These are phyloP conservation scores for Drosophila azteca DNA, from an alignment of 1,140 invertebrate genomes.

Conservation along the genomic window DNA sequence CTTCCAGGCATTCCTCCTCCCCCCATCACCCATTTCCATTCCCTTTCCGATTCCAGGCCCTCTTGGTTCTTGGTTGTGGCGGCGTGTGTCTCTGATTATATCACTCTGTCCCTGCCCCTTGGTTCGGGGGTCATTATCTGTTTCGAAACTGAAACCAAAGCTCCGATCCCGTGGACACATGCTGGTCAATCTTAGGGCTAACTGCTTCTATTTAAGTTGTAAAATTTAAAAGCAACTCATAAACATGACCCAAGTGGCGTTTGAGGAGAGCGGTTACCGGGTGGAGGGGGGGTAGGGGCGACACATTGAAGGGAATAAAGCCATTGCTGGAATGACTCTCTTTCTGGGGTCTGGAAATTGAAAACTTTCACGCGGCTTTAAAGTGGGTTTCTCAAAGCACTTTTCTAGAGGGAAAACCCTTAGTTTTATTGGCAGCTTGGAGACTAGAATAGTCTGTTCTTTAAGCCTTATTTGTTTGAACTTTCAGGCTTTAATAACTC, in stretches of 20 bases:
- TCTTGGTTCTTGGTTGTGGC: constrained; percentile 16
- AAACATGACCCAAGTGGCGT: constrained; percentile 42
- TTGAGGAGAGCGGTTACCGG: not conserved
- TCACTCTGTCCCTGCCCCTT: constrained; percentile 10
- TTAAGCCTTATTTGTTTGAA: no score
- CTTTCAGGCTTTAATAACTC: no score
- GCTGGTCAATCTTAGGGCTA: constrained; percentile 59
- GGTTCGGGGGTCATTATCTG: constrained; percentile 42
- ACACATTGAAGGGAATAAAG: constrained; percentile 38
- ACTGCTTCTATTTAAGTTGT: constrained; percentile 66
- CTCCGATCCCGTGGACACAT: constrained; percentile 47
- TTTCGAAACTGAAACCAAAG: constrained; percentile 24
- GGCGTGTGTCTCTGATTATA: constrained; percentile 62
- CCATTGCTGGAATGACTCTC: constrained; percentile 30
- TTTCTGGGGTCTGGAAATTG: constrained; percentile 7
- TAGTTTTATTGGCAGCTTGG: no score
- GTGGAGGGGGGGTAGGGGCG: constrained; percentile 7
- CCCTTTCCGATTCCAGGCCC: not conserved
- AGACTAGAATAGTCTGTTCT: no score
- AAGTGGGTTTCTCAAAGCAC: not conserved
- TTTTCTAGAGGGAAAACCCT: no score
- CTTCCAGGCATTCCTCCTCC: constrained; percentile 31
- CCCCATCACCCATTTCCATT: no score
- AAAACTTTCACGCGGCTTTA: not conserved
- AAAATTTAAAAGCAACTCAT: constrained; percentile 75